Percentiles rank a stretch among this genome's conserved stretches.
Conservation (phyloP, 2,888 invertebrate genomes). For the Archips crataeganus region DNA sequence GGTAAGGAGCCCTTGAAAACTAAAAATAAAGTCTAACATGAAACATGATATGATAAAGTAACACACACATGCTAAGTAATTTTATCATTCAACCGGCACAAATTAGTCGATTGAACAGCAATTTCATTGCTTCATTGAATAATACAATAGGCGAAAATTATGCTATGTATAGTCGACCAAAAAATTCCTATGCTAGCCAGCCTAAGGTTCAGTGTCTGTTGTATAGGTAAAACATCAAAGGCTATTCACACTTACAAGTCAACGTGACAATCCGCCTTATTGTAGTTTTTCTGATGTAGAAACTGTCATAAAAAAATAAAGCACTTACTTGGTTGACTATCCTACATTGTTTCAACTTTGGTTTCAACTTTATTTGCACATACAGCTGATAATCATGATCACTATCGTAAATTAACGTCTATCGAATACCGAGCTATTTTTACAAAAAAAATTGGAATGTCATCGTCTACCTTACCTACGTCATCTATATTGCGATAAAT, state of each 20-base stretch:
- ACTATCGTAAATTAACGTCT: conserved; percentile 1
- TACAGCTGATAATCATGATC: conserved; percentile 14
- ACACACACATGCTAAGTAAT: not conserved
- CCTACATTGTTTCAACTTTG: conserved; percentile 19
- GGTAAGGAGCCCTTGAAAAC: too few species aligned
- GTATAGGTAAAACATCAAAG: too few species aligned
- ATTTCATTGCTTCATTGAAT: conserved; percentile 20
- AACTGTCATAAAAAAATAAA: too few species aligned
- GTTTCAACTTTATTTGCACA: conserved; percentile 15
- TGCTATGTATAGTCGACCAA: not conserved
- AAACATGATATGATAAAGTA: not conserved
- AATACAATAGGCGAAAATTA: conserved; percentile 26
- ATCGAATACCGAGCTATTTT: conserved; percentile 13
- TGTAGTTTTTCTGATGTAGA: too few species aligned
- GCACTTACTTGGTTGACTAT: too few species aligned
- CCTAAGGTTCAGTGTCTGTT: too few species aligned
- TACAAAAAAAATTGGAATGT: not conserved
- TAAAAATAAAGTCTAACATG: too few species aligned
- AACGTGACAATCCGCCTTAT: too few species aligned
- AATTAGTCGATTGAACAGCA: conserved; percentile 26
- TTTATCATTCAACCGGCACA: conserved; percentile 16
- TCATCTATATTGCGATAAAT: not conserved
- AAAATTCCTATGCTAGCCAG: too few species aligned
- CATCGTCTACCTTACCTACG: not conserved
- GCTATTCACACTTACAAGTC: too few species aligned